A percentile compares a stretch with the other conserved stretches of the same genome.
These are phyloP conservation scores for Drosophila lutescens DNA, from an alignment of 2,888 invertebrate species.

Conservation along the genomic window DNA sequence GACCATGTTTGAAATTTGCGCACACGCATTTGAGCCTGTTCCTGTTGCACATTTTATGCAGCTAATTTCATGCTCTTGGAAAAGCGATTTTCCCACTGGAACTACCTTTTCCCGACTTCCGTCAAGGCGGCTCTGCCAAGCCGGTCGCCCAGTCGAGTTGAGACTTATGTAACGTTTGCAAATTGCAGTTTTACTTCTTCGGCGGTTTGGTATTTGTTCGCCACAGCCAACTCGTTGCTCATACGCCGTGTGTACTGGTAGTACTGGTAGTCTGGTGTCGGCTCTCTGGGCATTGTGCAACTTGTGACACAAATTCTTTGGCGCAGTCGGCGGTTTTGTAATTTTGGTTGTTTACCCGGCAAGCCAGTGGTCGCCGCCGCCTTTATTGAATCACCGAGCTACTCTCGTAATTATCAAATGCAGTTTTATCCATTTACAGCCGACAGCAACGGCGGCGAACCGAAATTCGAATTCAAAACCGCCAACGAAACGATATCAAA, in stretches of 20 bases:
- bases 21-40: conserved; percentile 42
- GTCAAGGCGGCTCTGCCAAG: conserved; percentile 61
- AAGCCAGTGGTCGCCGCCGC: conserved; percentile 10
- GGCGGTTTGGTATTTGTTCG: conserved; percentile 46
- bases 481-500: conserved; percentile 43
- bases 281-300: conserved; percentile 59
- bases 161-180: conserved; percentile 65
- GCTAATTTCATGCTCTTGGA: conserved; percentile 53
- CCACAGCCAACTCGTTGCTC: conserved; percentile 41
- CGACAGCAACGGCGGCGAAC: conserved; percentile 7
- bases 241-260: conserved; percentile 57
- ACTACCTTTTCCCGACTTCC: conserved; percentile 64
- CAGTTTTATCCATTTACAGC: conserved; percentile 18
- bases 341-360: conserved; percentile 45
- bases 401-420: conserved; percentile 32
- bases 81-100: conserved; percentile 50
- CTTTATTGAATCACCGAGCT: conserved; percentile 17
- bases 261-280: conserved; percentile 25
- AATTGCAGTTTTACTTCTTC: conserved; percentile 71
- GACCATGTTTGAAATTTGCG: conserved; percentile 17
- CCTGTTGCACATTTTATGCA: conserved; percentile 29
- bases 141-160: conserved; percentile 21
- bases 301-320: conserved; percentile 72
- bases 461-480: conserved; percentile 39
- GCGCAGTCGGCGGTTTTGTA: conserved; percentile 55